These are phyloP conservation scores for Meriones psammophilus DNA, from an alignment of 2,797 vertebrate genomes.

Conservation along the genomic window DNA sequence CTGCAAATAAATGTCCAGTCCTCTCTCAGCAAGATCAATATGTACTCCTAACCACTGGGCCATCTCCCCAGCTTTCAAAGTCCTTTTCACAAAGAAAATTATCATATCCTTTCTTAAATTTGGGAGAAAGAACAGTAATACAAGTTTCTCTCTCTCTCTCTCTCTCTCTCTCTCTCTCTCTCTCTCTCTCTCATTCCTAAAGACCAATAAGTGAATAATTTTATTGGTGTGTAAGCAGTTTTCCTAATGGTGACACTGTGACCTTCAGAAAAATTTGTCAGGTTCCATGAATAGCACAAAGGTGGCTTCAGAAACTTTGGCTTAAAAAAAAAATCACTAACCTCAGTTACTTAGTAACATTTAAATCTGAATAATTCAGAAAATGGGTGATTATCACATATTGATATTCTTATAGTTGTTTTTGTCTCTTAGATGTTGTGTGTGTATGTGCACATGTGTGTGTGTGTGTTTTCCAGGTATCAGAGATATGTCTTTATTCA, in stretches of 20 bases:
- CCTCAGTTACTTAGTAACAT: background rate
- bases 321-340: background rate
- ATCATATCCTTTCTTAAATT: background rate
- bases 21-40: background rate
- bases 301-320: no score
- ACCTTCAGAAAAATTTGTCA: slow-evolving; percentile 49
- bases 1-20: no score
- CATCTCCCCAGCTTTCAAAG: background rate
- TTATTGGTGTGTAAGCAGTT: background rate
- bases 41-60: no score
- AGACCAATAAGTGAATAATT: slow-evolving; percentile 63
- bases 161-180: background rate
- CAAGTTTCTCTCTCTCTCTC: slow-evolving; percentile 7
- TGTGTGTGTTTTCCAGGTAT: no score
- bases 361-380: background rate
- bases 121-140: background rate
- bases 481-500: background rate
- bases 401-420: background rate
- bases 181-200: background rate
- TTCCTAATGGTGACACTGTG: no score
- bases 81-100: background rate
- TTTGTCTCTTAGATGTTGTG: background rate
- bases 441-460: background rate
- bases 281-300: background rate
- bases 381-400: background rate